These are phyloP conservation scores for Sarcophaga rosellei DNA, from an alignment of 2,888 invertebrate genomes.

Conservation along the genomic window DNA sequence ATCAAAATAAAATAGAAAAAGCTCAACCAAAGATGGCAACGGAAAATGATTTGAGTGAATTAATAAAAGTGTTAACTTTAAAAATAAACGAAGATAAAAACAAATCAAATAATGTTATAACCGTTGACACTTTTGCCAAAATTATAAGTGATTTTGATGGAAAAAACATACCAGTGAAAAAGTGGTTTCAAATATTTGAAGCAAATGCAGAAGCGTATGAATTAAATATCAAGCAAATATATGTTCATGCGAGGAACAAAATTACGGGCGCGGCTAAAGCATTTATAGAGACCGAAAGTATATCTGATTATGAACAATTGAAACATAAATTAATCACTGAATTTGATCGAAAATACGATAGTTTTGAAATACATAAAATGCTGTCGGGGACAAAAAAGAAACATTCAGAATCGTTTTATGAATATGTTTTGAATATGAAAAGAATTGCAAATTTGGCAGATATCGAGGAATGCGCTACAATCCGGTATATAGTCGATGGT, in stretches of 20 bases:
- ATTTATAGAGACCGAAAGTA: conserved; percentile 10
- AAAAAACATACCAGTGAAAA: conserved; percentile 38
- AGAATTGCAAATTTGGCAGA: background rate
- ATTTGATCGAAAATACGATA: conserved; percentile 5
- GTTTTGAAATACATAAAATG: background rate
- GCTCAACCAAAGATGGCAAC: too few relatives aligned
- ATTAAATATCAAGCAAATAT: background rate
- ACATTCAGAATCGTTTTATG: background rate
- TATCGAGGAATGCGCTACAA: background rate
- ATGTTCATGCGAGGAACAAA: conserved; percentile 3
- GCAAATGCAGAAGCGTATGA: background rate
- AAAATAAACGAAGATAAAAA: too few relatives aligned
- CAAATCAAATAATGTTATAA: background rate
- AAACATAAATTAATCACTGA: background rate
- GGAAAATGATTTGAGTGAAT: too few relatives aligned
- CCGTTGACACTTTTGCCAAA: conserved; percentile 47
- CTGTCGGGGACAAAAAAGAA: background rate
- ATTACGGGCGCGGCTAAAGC: background rate
- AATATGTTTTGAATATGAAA: too few relatives aligned
- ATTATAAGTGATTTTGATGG: conserved; percentile 53
- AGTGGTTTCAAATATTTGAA: conserved; percentile 33
- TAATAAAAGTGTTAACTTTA: too few relatives aligned
- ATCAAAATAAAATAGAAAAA: too few relatives aligned
- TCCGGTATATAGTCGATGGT: background rate
- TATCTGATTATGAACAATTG: background rate